A percentile compares a stretch with the other conserved stretches of the same genome.
phyloP scores from a whole-genome alignment of 2,113 vertebrate species.

The Petrocephalus zakoni region DNA sequence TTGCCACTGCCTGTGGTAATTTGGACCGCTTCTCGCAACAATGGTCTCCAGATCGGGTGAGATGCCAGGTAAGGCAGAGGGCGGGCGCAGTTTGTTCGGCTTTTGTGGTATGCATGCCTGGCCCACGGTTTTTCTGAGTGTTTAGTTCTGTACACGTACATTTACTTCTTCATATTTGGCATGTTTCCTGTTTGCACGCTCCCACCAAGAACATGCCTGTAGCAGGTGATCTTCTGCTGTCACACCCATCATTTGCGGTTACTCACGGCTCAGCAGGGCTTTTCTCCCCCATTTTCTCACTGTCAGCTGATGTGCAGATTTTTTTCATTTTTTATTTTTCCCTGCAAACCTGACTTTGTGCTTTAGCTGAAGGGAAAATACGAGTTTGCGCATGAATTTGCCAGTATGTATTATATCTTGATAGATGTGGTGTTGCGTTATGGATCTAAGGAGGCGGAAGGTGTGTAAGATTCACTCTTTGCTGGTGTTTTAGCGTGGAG shows the following conservation, averaged over 20 bases:
- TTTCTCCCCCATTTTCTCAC: not conserved
- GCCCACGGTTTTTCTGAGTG: no score
- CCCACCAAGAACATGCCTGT: not conserved
- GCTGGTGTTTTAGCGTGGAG: not conserved
- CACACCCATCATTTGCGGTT: not conserved
- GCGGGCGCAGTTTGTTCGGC: no score
- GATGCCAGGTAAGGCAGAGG: slow-evolving; percentile 34
- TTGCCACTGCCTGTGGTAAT: not conserved
- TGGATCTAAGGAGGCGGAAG: not conserved
- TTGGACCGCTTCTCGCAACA: not conserved
- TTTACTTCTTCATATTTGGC: not conserved
- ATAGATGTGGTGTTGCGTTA: not conserved
- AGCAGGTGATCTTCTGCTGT: not conserved
- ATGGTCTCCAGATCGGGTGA: slow-evolving; percentile 43
- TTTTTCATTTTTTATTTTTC: not conserved
- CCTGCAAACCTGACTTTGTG: not conserved
- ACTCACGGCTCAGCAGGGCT: not conserved
- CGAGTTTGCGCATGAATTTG: not conserved
- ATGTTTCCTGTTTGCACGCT: not conserved
- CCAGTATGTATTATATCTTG: not conserved
- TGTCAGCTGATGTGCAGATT: not conserved
- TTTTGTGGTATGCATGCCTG: not conserved
- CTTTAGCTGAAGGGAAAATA: not conserved
- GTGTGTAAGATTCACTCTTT: not conserved
- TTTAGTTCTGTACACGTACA: not conserved